Base-by-base conservation (phyloP, 2,888 invertebrate species). In the Hydropsyche betteni region DNA sequence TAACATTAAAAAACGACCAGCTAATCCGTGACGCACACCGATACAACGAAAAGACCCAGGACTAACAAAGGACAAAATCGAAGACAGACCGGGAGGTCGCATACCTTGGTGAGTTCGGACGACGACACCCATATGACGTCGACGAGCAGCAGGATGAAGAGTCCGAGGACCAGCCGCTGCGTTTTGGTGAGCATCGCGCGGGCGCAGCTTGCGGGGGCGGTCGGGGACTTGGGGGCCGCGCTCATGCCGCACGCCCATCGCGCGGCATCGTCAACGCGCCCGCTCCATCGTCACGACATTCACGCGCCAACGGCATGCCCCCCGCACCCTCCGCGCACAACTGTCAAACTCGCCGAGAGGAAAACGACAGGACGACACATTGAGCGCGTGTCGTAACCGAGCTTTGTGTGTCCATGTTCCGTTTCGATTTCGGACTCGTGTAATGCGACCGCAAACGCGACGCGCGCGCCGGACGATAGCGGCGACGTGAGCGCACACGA, bases 91-190 rank as follows among this genome's bases (percentile, higher is more conserved):
- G n/a, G n/a, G n/a, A n/a, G n/a, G n/a, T n/a, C n/a, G n/a, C n/a
- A n/a, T n/a, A n/a, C 98, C 91, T 96, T 94, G 77, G 97, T 96
- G 78, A 98, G 87, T 87, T 98, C 97, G 53, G 96, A 95, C 70
- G 97, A 98, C 74, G 94, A 92, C 74, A 98, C 98, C 98, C 98
- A 98, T 82, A 99, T 92, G 76, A 98, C 88, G 86, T 98, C 97
- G 80, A 98, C 98, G 81, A 98, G 86, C 80, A 98, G 85, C 79
- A 99, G 88, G 81, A 98, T 90, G 82, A 95, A 89, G 80, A 96
- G 88, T 81, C 98, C 99, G 81, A 97, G 88, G 78, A 94, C 87
- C 81, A 96, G 90, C 82, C 92, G 89, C 86, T 92, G 91, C 75
- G 90, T 89, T 85, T 90, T 90, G 81, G 89, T 90, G 83, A 90